These are phyloP conservation scores for Aporrectodea caliginosa DNA, from an alignment of 1,140 invertebrate species.

Conservation along the genomic window DNA sequence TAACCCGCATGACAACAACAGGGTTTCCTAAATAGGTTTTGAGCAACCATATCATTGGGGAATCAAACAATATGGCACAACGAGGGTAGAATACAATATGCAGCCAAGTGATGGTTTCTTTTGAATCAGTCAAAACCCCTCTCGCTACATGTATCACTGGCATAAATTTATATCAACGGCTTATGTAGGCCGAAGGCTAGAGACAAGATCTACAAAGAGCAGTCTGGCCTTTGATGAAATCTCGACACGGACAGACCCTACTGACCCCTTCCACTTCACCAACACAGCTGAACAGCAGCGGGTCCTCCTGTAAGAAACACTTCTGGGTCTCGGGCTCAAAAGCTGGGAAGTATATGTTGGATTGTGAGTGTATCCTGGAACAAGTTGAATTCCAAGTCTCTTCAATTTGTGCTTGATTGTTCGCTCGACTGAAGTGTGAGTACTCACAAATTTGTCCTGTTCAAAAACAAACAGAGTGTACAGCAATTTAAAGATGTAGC, in stretches of 20 bases:
- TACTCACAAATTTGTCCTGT: neutral
- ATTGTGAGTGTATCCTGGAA: conserved; percentile 32
- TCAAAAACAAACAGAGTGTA: no score
- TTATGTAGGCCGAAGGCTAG: no score
- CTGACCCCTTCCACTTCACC: conserved; percentile 39
- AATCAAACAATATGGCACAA: no score
- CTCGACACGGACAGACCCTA: conserved; percentile 54
- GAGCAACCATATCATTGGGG: no score
- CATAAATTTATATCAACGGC: no score
- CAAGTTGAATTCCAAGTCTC: conserved; percentile 34
- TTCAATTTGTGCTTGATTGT: neutral
- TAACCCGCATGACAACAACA: no score
- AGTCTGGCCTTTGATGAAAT: conserved; percentile 53
- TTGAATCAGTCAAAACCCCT: no score
- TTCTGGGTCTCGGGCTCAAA: conserved; percentile 41
- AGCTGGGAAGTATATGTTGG: conserved; percentile 47
- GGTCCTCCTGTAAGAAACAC: conserved; percentile 49
- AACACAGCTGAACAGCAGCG: conserved; percentile 55
- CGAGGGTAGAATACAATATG: no score
- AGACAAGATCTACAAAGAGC: conserved; percentile 52
- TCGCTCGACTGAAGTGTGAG: neutral
- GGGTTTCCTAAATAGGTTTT: no score
- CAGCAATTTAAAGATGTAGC: no score
- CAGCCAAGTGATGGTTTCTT: no score
- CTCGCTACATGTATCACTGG: no score